A percentile compares a stretch with the other conserved stretches of the same genome.
phyloP scores from a whole-genome alignment of 2,113 vertebrate species.

The Todiramphus chloris region DNA sequence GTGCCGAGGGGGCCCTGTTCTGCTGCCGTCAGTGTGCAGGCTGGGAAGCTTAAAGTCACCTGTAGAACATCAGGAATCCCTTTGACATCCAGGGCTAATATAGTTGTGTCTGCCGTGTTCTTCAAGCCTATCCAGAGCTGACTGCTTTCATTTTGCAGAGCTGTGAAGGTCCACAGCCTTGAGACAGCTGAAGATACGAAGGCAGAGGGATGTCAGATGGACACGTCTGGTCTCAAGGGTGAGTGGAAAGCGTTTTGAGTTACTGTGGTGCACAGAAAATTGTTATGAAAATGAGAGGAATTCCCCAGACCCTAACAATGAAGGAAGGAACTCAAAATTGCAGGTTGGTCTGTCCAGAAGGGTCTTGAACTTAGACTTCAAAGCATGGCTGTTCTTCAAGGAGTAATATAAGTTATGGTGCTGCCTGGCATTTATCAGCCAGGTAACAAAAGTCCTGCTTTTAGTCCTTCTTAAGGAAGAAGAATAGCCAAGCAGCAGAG shows the following conservation, averaged over 20 bases:
- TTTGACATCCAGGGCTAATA: background rate
- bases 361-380: background rate
- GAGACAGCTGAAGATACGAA: background rate
- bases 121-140: background rate
- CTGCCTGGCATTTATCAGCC: background rate
- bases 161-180: background rate
- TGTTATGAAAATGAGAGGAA: background rate
- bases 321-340: background rate
- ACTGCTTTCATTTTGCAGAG: slow-evolving; percentile 31
- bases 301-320: background rate
- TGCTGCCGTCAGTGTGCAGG: background rate
- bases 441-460: background rate
- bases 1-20: background rate
- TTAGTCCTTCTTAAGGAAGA: background rate
- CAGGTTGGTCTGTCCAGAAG: background rate
- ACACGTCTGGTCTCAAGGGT: background rate
- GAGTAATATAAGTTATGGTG: background rate
- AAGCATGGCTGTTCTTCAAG: background rate
- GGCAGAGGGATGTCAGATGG: background rate
- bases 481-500: background rate
- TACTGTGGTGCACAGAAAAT: background rate
- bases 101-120: background rate
- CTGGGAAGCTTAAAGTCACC: background rate
- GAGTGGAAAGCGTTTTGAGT: background rate
- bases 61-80: background rate